Evolutionary conservation across 23 tunicate genomes (phyloP).

Genomic region (Styela clava): DNA sequence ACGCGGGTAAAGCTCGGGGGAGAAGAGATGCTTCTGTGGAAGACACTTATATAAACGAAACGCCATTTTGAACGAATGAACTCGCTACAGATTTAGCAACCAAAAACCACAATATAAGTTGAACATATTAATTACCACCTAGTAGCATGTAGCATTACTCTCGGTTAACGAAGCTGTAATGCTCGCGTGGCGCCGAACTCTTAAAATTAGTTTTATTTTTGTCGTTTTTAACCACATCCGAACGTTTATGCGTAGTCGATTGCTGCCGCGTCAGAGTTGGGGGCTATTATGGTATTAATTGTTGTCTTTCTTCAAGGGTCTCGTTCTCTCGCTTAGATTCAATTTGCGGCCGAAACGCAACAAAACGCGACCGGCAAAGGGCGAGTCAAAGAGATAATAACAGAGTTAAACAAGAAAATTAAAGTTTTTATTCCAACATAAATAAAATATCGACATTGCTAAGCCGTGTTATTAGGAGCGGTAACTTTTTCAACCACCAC

Average conservation of each 20-base stretch:
- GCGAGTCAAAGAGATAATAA: background rate
- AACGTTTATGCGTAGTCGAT: background rate
- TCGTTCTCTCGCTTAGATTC: background rate
- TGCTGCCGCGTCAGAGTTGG: constrained; percentile 4
- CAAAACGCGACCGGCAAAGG: background rate
- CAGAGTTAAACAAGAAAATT: background rate
- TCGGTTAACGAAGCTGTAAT: background rate
- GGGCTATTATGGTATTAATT: constrained; percentile 7
- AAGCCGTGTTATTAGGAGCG: background rate
- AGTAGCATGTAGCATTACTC: background rate
- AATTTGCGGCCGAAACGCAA: background rate
- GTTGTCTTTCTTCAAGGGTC: constrained; percentile 7
- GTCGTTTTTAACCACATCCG: constrained; percentile 9
- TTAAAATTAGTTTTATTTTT: background rate
- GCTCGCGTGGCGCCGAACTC: constrained; percentile 7
- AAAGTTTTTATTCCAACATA: background rate
- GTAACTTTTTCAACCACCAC: background rate
- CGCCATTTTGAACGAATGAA: background rate
- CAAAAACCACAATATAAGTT: background rate
- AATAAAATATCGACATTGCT: background rate
- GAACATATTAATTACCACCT: background rate
- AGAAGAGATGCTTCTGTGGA: too few species aligned
- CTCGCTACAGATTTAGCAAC: background rate
- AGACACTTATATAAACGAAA: background rate
- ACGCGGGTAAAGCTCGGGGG: too few species aligned